Evolutionary conservation across 2,797 vertebrate genomes (phyloP), one percentile per base, ranked within the genome.

Genomic region (Onychomys torridus): DNA sequence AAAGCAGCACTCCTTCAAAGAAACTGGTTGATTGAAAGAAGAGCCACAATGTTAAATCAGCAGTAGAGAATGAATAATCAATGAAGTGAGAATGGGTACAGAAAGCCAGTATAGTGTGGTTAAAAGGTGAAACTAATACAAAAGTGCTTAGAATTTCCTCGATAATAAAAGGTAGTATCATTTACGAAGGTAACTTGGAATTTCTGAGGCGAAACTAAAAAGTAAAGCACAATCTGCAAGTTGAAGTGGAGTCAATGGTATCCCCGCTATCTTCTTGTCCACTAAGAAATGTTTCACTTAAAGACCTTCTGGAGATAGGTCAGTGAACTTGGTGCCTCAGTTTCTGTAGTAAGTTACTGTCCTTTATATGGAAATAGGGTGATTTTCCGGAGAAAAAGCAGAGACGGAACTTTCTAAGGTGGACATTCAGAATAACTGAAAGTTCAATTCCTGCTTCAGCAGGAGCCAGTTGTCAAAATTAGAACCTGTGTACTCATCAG

Each of bases 1-100:
- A 61, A 73, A 95, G 57, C 91, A 81, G 7, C 6, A 85, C 27
- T 90, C 32, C 43, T 81, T 88, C 34, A 40, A 89, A 89, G 57
- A 5, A 67, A 77, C 23, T 71, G 1, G 6, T 78, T 92, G 91
- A 84, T 90, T 93, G 86, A 81, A 92, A 85, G 49, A 84, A 65
- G 67, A 96, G n/a, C 5, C 40, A 84, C 49, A 83, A 25, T 83
- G 37, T 61, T 96, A 94, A 93, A 86, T 95, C 89, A 87, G 27
- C 32, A 92, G 6, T 32, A 89, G 3, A 83, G n/a, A 91, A 91
- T 49, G 11, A 32, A 91, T 76, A 73, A 90, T 79, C 88, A 91
- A 61, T 93, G 85, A 92, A 82, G 6, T 27, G 2, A 87, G 6
- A 93, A 92, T 83, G 75, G 43, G 23, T 69, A 59, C 6, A 95